These are phyloP conservation scores for Alligator mississippiensis DNA, from an alignment of 2,113 vertebrate genomes.

Conservation along the genomic window DNA sequence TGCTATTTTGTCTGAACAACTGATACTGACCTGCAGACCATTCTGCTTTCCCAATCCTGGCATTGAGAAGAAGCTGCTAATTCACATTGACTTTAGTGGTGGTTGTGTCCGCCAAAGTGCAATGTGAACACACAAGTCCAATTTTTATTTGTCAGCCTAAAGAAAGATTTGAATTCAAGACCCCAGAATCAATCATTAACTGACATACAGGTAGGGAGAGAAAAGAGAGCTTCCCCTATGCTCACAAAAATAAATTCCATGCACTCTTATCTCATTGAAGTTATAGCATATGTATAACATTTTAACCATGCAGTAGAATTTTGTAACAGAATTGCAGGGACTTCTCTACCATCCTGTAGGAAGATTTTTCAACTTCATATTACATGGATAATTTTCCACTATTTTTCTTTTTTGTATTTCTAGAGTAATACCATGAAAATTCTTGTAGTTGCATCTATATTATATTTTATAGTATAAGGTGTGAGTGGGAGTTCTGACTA, in stretches of 20 bases:
- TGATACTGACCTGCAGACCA: neutral
- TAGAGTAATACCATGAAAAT: neutral
- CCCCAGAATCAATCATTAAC: neutral
- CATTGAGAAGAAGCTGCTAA: neutral
- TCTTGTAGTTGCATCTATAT: neutral
- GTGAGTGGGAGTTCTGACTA: neutral
- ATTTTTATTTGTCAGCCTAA: neutral
- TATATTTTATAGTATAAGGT: neutral
- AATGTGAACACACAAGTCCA: neutral
- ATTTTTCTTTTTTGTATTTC: neutral
- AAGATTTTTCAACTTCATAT: neutral
- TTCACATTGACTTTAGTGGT: neutral
- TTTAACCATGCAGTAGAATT: neutral
- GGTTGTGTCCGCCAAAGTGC: neutral
- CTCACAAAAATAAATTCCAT: neutral
- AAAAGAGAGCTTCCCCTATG: neutral
- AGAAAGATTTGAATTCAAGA: neutral
- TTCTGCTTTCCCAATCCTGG: neutral
- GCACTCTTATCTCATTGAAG: neutral
- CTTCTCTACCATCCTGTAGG: neutral
- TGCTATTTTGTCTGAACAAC: neutral
- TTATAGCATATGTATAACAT: neutral
- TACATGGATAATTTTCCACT: neutral
- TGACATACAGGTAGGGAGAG: neutral
- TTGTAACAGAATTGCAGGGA: neutral